A percentile compares a stretch with the other conserved stretches of the same genome.
These are phyloP conservation scores for Athetis lepigone DNA, from an alignment of 2,888 invertebrate species.

Conservation along the genomic window DNA sequence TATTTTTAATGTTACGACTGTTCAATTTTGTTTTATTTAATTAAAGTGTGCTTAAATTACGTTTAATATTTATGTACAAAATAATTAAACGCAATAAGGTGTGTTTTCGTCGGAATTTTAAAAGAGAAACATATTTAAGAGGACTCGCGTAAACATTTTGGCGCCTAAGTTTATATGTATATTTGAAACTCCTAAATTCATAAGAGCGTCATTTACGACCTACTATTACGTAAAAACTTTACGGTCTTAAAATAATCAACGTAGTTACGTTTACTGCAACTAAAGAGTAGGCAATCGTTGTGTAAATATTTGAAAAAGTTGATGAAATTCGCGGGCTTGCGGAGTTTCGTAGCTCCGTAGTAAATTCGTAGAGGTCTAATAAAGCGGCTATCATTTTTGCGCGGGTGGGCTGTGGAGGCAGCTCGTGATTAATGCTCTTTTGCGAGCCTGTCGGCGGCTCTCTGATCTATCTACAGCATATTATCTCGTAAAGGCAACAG, in stretches of 20 bases:
- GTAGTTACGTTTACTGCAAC: slow-evolving; percentile 4
- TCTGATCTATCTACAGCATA: slow-evolving; percentile 34
- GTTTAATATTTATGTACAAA: not conserved
- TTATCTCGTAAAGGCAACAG: slow-evolving; percentile 47
- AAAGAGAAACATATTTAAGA: slow-evolving; percentile 20
- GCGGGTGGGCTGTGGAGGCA: slow-evolving; percentile 57
- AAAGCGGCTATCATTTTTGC: slow-evolving; percentile 68
- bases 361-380: slow-evolving; percentile 67
- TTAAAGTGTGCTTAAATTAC: not conserved
- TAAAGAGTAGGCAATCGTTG: slow-evolving; percentile 6
- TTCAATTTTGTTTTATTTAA: not conserved
- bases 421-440: slow-evolving; percentile 68
- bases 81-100: not conserved
- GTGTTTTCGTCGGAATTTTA: not conserved
- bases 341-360: slow-evolving; percentile 70
- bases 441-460: slow-evolving; percentile 30
- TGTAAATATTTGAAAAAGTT: slow-evolving; percentile 38
- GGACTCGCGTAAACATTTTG: slow-evolving; percentile 67
- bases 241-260: slow-evolving; percentile 9
- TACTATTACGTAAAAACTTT: slow-evolving; percentile 9
- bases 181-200: not conserved
- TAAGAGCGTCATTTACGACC: slow-evolving; percentile 4
- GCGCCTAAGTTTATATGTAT: slow-evolving; percentile 61
- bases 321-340: slow-evolving; percentile 47
- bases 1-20: not conserved